Evolutionary conservation across 1,140 invertebrate genomes (phyloP), one percentile per base, ranked within the genome.

Genomic region (Gonatopus flavifemur): DNA sequence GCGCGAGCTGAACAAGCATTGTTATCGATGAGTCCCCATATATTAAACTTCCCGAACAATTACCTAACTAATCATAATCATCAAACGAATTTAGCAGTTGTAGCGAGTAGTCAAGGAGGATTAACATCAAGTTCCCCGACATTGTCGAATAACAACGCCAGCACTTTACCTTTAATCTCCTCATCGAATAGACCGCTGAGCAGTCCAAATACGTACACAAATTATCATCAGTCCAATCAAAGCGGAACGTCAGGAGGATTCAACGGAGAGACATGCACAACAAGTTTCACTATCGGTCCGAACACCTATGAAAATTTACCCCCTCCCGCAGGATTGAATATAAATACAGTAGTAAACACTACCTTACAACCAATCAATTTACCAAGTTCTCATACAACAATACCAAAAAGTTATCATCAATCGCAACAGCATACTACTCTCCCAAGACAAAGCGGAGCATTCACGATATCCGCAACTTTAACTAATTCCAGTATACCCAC

Each of bases 1-100:
- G 84, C 86, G 24, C 79, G 86, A 35, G 80, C 82, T 0, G 87
- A 90, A 21, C 76, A 76, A 37, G 68, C 71, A 3, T 52, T 77
- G 9, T 35, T 78, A 15, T 61, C 64, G 4, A 67, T 72, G 16
- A 73, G 70, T 7, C 74, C 59, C 44, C 67, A 72, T 10, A 59
- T 69, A 25, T 47, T 74, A 7, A 78, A 74, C 52, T 70, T 72
- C 36, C 64, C 69, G 4, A 68, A 57, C 21, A 66, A 57, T 30
- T 77, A 74, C 42, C 53, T 78, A 19, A 59, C 69, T n/a, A 64
- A 62, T 31, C 62, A 66, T 15, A 73, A 65, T 47, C 69, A 58
- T 45, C 72, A 72, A 32, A 56, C 73, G 0, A 70, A 57, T 50
- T 47, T 77, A 16, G 65, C 74, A 0, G 52, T 76, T 0, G 66